Conservation (phyloP, 2,113 vertebrate species). For the Tetrax tetrax region DNA sequence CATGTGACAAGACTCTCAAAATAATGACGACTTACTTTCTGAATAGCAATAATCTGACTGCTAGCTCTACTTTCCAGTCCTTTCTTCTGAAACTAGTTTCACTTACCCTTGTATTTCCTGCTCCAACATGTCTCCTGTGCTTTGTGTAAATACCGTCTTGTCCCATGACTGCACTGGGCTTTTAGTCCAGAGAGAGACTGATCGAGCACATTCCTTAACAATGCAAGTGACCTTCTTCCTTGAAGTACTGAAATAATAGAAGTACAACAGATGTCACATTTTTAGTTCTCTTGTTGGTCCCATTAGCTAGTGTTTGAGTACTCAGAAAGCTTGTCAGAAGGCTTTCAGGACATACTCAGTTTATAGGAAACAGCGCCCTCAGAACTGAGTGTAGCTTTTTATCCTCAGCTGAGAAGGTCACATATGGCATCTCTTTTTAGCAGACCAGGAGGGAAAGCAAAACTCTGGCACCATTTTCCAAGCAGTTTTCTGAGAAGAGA, state of each 20-base stretch:
- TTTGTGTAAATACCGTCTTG: background rate
- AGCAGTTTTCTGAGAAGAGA: background rate
- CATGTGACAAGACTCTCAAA: background rate
- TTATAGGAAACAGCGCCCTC: background rate
- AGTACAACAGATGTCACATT: background rate
- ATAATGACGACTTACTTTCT: background rate
- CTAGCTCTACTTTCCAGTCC: background rate
- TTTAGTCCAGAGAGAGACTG: background rate
- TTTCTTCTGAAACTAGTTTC: background rate
- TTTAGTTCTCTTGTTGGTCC: background rate
- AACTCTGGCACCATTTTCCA: background rate
- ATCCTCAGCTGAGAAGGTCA: background rate
- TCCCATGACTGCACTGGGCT: background rate
- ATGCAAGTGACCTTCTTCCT: background rate
- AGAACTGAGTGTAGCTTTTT: background rate
- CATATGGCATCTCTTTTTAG: background rate
- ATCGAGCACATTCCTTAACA: accelerated
- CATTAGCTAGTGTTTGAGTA: background rate
- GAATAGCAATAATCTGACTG: background rate
- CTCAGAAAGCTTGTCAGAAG: background rate
- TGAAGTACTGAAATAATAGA: background rate
- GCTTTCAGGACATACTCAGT: background rate
- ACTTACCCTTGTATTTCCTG: background rate
- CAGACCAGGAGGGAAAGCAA: background rate
- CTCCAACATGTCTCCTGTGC: background rate